A percentile compares a stretch with the other conserved stretches of the same genome.
These are phyloP conservation scores for Oreohelix idahoensis DNA, from an alignment of 1,140 invertebrate genomes.

Conservation along the genomic window DNA sequence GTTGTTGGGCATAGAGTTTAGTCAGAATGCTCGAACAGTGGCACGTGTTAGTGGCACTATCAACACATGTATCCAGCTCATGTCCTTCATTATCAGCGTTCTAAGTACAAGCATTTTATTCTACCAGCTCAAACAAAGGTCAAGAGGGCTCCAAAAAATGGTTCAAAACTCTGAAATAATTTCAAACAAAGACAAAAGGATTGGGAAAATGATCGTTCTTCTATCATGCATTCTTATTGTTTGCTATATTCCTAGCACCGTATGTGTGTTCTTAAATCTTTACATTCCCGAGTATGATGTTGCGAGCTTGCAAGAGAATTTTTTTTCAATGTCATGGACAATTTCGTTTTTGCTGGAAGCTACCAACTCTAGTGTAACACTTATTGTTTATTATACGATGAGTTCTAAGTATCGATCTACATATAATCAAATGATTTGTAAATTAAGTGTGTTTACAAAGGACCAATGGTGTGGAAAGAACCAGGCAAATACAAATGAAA, in stretches of 20 bases:
- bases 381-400: conserved; percentile 3
- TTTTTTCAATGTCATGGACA: not conserved
- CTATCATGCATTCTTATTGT: not conserved
- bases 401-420: conserved; percentile 1
- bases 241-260: not conserved
- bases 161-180: not conserved
- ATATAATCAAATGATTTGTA: not conserved
- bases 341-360: not conserved
- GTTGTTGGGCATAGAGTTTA: not conserved
- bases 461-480: no score
- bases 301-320: not conserved
- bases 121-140: not conserved
- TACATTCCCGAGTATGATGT: not conserved
- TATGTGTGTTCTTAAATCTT: not conserved
- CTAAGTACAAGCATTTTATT: not conserved
- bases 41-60: not conserved
- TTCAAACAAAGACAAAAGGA: not conserved
- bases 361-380: not conserved
- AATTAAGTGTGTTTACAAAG: no score
- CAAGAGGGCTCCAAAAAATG: not conserved
- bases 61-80: not conserved
- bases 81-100: not conserved
- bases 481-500: no score
- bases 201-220: not conserved
- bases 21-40: not conserved